These are phyloP conservation scores for Brachymystax lenok DNA, from an alignment of 2,797 vertebrate genomes.

Conservation along the genomic window DNA sequence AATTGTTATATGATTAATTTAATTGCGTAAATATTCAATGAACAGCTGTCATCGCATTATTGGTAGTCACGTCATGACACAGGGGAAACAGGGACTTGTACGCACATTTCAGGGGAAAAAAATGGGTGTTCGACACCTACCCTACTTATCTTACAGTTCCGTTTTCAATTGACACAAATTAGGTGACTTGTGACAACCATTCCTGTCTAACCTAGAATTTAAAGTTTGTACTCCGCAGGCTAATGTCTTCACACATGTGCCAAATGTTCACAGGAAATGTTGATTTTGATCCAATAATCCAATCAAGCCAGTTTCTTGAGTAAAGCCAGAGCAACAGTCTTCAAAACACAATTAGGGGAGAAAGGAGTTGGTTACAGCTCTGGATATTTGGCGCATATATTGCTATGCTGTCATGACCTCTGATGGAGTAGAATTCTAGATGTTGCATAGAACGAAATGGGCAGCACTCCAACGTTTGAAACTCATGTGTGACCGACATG, in stretches of 20 bases:
- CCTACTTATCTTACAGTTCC: not conserved
- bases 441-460: slow-evolving; percentile 35
- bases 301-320: slow-evolving; percentile 38
- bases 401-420: slow-evolving; percentile 6
- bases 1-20: too few species aligned
- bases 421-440: slow-evolving; percentile 44
- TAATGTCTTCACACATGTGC: not conserved
- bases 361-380: slow-evolving; percentile 1
- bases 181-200: not conserved
- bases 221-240: not conserved
- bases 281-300: slow-evolving; percentile 39
- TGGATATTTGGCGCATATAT: not conserved
- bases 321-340: slow-evolving; percentile 28
- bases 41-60: too few species aligned
- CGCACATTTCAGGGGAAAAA: not conserved
- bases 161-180: too few species aligned
- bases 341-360: slow-evolving; percentile 1
- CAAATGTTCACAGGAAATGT: slow-evolving; percentile 18
- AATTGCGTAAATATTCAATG: too few species aligned
- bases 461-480: slow-evolving; percentile 25
- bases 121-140: not conserved
- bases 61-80: not conserved
- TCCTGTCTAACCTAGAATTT: not conserved
- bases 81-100: not conserved
- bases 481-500: slow-evolving; percentile 7